Percentiles rank a stretch among this genome's conserved stretches.
These are phyloP conservation scores for Myotis myotis DNA, from an alignment of 2,797 vertebrate species.

Conservation along the genomic window DNA sequence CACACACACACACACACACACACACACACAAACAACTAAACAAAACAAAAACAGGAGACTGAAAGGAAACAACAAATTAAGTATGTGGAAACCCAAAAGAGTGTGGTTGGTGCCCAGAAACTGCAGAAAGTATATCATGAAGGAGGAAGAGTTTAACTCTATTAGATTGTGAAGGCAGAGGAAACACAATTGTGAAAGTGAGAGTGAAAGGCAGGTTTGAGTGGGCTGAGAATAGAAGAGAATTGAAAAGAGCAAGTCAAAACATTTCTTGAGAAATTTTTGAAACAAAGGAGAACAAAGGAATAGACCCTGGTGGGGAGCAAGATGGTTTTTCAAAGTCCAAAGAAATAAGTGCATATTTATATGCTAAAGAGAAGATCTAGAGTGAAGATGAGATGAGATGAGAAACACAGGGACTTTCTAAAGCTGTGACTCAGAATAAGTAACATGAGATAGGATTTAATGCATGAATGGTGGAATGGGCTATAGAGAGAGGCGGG, in stretches of 20 bases:
- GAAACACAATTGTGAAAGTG: background rate
- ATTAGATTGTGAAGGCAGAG: background rate
- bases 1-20: too few species aligned
- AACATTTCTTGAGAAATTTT: background rate
- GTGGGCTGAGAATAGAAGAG: too few species aligned
- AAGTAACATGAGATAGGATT: too few species aligned
- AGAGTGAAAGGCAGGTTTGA: background rate
- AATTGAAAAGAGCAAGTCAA: background rate
- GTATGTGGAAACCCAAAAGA: background rate
- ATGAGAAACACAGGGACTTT: background rate
- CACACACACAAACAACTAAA: too few species aligned
- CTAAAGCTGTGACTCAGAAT: background rate
- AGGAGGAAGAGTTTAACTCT: background rate
- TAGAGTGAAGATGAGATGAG: background rate
- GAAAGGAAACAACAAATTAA: background rate
- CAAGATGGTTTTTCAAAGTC: background rate
- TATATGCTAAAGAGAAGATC: background rate
- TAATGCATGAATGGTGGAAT: background rate
- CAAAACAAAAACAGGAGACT: background rate
- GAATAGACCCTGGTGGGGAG: background rate
- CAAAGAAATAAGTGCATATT: background rate
- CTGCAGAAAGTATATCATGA: background rate
- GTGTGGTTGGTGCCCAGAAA: background rate
- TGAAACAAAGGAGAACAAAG: background rate
- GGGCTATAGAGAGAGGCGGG: background rate